Evolutionary conservation across 2,113 vertebrate species (phyloP), one percentile per base, ranked within the genome.

Genomic region (Balaeniceps rex): DNA sequence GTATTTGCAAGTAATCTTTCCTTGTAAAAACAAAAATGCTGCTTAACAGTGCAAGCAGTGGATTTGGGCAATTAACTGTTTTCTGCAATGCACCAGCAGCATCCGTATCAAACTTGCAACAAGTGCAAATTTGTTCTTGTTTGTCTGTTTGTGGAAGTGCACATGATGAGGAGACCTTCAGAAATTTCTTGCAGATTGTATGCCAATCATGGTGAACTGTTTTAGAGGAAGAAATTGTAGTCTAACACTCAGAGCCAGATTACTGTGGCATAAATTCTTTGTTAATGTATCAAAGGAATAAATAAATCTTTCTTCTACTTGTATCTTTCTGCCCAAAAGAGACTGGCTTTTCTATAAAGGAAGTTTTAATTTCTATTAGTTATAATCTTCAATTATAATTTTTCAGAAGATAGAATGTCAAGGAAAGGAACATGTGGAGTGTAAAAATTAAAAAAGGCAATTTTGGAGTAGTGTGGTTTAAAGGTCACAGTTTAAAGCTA

Each of bases 1-100:
- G 97, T 93, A 97, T 97, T 98, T 97, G 94, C 96, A 97, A 98
- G 79, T 97, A 90, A 97, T 95, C 91, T 92, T 93, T 92, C n/a
- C 51, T 86, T 86, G 80, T 49, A 51, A 94, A 97, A 97, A 86
- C 83, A 93, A 96, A 97, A 97, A 77, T 85, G 72, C 95, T 95
- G 44, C 47, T 96, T 82, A 87, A 68, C 75, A 91, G 55, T 52
- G 75, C 23, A 64, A 84, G 64, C 82, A 66, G 40, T 83, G 75
- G 57, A 80, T 92, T 95, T 94, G 79, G 66, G 47, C 88, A 96
- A 90, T 92, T 95, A 87, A 72, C 78, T 58, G 17, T 78, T 91
- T 78, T 94, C 76, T 93, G 14, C 54, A 83, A 28, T 64, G 42
- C 58, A 71, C 64, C 55, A 68, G 25, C 49, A 86, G 26, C 36